A percentile compares a stretch with the other conserved stretches of the same genome.
Conservation (phyloP, 2,113 vertebrate genomes). For the Coptodon bakossiorum region DNA sequence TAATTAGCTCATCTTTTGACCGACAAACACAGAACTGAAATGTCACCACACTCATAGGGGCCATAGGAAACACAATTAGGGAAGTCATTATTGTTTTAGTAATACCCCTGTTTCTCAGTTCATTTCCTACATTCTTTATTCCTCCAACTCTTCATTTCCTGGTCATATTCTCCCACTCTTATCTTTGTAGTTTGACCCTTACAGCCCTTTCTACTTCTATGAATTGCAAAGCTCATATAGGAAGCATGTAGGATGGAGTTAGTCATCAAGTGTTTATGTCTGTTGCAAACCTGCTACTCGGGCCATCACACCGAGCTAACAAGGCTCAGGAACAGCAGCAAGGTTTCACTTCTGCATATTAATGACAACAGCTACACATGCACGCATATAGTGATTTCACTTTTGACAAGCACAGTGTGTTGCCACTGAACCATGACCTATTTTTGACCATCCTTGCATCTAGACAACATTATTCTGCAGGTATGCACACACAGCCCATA, state of each 20-base stretch:
- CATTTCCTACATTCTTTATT: conserved; percentile 22
- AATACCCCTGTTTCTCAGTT: conserved; percentile 31
- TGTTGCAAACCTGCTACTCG: not conserved
- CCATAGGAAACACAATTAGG: conserved; percentile 70
- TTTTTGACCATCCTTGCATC: not conserved
- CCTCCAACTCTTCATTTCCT: not conserved
- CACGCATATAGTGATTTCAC: not conserved
- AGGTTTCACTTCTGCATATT: conserved; percentile 20
- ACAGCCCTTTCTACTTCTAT: not conserved
- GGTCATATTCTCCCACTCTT: not conserved
- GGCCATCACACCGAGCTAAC: not conserved
- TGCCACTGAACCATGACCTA: not conserved
- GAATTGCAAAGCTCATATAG: not conserved
- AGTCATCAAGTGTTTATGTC: not conserved
- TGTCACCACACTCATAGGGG: conserved; percentile 61
- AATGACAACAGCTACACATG: not conserved
- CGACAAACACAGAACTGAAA: conserved; percentile 68
- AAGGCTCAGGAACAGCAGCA: not conserved
- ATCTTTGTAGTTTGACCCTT: not conserved
- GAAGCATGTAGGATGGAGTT: not conserved
- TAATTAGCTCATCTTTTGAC: conserved; percentile 72
- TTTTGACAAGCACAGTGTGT: not conserved
- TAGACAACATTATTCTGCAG: not conserved
- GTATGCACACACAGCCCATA: not conserved
- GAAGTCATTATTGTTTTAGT: conserved; percentile 64